Conservation (phyloP, 2,888 invertebrate species). For the Leucoptera coffeella region DNA sequence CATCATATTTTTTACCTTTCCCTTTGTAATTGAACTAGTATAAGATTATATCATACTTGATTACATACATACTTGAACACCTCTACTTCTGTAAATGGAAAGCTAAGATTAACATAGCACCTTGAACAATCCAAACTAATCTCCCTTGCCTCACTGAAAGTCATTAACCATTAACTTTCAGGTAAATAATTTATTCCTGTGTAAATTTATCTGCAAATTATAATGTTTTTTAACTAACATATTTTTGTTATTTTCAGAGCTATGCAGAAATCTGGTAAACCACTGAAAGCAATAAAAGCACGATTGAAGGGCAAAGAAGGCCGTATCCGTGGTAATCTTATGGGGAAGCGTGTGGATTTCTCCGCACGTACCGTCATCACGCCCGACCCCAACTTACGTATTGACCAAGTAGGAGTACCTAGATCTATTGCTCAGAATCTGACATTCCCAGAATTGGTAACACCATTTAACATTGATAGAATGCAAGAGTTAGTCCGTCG, state of each 20-base stretch:
- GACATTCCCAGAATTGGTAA: conserved; percentile 98
- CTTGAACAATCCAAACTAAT: no score
- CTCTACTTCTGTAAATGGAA: no score
- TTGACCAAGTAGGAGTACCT: conserved; percentile 97
- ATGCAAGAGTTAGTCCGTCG: conserved; percentile 88
- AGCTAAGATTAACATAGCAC: no score
- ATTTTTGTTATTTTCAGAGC: conserved; percentile 56
- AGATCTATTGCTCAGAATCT: conserved; percentile 97
- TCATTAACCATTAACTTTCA: no score
- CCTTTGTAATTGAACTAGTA: no score
- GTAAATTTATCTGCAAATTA: background rate
- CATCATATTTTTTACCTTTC: no score
- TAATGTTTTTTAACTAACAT: background rate
- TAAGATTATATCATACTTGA: no score
- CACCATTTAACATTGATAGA: conserved; percentile 97
- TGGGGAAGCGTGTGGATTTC: conserved; percentile 99
- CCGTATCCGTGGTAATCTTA: conserved; percentile 96
- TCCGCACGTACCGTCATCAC: conserved; percentile 98
- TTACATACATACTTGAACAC: no score
- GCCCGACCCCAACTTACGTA: conserved; percentile 90
- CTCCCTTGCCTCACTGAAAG: no score
- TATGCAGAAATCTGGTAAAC: conserved; percentile 98
- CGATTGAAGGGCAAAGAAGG: conserved; percentile 98
- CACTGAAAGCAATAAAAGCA: conserved; percentile 95
- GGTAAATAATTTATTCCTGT: no score